Conservation (phyloP, 2,113 vertebrate species). For the Rhodinocichla rosea region DNA sequence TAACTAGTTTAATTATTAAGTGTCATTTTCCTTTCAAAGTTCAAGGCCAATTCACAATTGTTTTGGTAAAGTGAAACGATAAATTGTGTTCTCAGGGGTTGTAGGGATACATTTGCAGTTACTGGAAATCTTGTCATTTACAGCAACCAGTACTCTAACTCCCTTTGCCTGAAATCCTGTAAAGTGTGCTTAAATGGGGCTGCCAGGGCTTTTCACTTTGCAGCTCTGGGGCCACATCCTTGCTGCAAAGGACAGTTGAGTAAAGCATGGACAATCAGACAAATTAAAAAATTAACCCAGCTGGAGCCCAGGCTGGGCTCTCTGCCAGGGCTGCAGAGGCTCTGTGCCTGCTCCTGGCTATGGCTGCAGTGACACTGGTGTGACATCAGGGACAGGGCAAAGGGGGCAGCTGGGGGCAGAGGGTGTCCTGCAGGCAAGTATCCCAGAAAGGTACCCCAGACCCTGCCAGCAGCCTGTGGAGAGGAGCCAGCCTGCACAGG, state of each 20-base stretch:
- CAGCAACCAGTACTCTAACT: neutral
- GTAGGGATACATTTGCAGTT: neutral
- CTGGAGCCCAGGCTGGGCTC: neutral
- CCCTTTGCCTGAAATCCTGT: neutral
- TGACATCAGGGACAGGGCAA: neutral
- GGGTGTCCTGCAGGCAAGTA: neutral
- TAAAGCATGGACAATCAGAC: neutral
- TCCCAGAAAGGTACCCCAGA: neutral
- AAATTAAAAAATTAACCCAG: neutral
- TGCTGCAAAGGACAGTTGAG: neutral
- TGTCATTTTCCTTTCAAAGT: neutral
- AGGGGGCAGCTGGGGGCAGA: fast-evolving
- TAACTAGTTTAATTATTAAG: neutral
- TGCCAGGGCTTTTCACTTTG: neutral
- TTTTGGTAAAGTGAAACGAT: conserved; percentile 1
- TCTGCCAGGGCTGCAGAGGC: neutral
- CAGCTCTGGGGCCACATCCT: neutral
- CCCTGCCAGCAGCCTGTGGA: fast-evolving
- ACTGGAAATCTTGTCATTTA: conserved; percentile 22
- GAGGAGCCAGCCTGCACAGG: neutral
- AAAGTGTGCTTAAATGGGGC: neutral
- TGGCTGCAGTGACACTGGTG: fast-evolving
- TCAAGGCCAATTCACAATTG: neutral
- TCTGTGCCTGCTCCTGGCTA: neutral
- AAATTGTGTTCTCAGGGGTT: neutral